phyloP scores from a whole-genome alignment of 2,797 vertebrate genomes.

The Gadopsis marmoratus region DNA sequence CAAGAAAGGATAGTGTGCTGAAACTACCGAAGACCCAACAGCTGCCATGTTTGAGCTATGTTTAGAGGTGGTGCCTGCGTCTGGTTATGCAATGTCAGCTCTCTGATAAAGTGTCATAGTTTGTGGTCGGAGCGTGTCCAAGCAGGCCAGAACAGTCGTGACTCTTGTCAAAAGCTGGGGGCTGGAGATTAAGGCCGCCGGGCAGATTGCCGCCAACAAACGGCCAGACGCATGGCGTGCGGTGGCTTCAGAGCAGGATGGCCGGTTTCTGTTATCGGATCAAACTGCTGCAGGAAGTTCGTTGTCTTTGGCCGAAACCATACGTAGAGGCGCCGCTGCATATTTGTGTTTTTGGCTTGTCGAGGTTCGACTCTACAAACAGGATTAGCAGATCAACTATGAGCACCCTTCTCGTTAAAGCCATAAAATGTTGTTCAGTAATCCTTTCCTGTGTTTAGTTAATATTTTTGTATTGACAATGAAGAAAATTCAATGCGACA shows the following conservation, averaged over 20 bases:
- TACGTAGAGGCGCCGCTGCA: neutral
- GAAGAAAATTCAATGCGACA: too few species aligned
- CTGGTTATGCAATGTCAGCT: slow-evolving; percentile 37
- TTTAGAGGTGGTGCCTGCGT: slow-evolving; percentile 11
- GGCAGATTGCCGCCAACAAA: slow-evolving; percentile 44
- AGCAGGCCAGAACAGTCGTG: slow-evolving; percentile 58
- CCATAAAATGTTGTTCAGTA: neutral
- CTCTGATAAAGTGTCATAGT: slow-evolving; percentile 57
- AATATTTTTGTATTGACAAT: neutral
- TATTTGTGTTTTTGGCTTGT: slow-evolving; percentile 1
- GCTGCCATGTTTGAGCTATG: neutral
- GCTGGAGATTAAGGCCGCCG: slow-evolving; percentile 56
- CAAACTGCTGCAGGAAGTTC: neutral
- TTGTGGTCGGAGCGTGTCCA: slow-evolving; percentile 40
- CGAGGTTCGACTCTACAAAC: slow-evolving; percentile 1
- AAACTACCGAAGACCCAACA: neutral
- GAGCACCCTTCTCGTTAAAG: neutral
- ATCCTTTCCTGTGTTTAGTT: neutral
- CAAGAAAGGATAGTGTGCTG: too few species aligned
- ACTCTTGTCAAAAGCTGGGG: slow-evolving; percentile 56
- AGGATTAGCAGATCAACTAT: neutral
- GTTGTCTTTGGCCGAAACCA: neutral
- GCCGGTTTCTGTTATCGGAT: slow-evolving; percentile 2
- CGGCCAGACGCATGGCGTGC: slow-evolving; percentile 45
- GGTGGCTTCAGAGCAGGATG: slow-evolving; percentile 43